A percentile compares a stretch with the other conserved stretches of the same genome.
These are phyloP conservation scores for Eustalomyia histrio DNA, from an alignment of 2,888 invertebrate genomes.

Conservation along the genomic window DNA sequence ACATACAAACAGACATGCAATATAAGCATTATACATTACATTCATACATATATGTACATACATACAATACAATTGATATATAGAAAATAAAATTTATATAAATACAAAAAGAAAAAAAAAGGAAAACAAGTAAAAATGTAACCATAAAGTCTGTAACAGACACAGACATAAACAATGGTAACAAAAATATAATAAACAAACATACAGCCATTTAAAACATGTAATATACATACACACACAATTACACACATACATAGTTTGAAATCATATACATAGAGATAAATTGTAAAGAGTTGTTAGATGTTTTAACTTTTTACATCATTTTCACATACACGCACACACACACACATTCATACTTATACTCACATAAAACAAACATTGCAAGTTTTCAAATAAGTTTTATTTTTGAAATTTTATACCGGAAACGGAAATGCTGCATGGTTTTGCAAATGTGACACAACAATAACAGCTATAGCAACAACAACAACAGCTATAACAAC, in stretches of 20 bases:
- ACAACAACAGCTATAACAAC: conserved; percentile 5
- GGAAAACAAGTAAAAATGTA: conserved; percentile 25
- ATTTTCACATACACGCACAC: not conserved
- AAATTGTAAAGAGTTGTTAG: conserved; percentile 7
- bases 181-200: conserved; percentile 19
- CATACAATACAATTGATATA: not conserved
- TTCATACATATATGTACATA: no score
- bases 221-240: no score
- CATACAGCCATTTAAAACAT: not conserved
- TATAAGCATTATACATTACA: no score
- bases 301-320: not conserved
- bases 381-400: not conserved
- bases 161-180: conserved; percentile 43
- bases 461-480: conserved; percentile 34
- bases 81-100: not conserved
- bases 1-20: not conserved
- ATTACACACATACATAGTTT: not conserved
- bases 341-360: not conserved
- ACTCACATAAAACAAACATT: conserved; percentile 4
- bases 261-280: not conserved
- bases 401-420: conserved; percentile 9
- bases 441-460: conserved; percentile 48
- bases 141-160: conserved; percentile 51
- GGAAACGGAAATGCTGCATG: conserved; percentile 53
- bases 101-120: no score